Percentiles rank a stretch among this genome's conserved stretches.
These are phyloP conservation scores for Fundulus diaphanus DNA, from an alignment of 2,797 vertebrate genomes.

Conservation along the genomic window DNA sequence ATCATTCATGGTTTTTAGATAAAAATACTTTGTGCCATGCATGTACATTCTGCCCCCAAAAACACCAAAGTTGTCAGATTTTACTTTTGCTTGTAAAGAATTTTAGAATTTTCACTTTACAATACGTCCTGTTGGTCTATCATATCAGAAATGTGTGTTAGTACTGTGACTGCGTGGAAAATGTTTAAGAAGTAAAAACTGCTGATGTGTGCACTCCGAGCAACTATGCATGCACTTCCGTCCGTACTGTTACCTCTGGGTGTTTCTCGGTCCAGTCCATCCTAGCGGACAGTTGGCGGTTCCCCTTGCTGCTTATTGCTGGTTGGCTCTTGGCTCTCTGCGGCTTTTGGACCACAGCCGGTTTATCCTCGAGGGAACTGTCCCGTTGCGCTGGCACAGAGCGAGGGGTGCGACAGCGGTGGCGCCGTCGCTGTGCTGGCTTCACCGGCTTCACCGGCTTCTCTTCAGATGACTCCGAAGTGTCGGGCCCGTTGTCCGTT, in stretches of 20 bases:
- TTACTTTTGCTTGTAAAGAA: no score
- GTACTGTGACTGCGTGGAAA: neutral
- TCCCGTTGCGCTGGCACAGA: conserved; percentile 60
- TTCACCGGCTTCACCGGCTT: conserved; percentile 33
- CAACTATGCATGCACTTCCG: no score
- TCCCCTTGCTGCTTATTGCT: conserved; percentile 71
- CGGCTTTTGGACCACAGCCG: conserved; percentile 66
- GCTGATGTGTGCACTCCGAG: no score
- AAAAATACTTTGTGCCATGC: no score
- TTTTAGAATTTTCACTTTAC: no score
- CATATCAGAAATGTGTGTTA: neutral
- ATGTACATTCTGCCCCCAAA: no score
- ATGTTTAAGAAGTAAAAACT: no score
- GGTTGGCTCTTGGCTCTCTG: conserved; percentile 81
- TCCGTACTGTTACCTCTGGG: conserved; percentile 71
- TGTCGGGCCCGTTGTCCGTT: conserved; percentile 54
- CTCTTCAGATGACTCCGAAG: conserved; percentile 51
- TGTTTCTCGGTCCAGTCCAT: conserved; percentile 85
- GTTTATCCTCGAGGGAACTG: conserved; percentile 72
- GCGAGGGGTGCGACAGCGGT: conserved; percentile 47
- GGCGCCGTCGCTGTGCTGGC: conserved; percentile 19
- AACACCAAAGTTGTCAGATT: neutral
- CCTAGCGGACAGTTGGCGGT: conserved; percentile 80
- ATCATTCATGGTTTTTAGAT: neutral
- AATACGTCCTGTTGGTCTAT: no score